Conservation (phyloP, 1,140 invertebrate genomes). For the Lamellibrachia luymesi region DNA sequence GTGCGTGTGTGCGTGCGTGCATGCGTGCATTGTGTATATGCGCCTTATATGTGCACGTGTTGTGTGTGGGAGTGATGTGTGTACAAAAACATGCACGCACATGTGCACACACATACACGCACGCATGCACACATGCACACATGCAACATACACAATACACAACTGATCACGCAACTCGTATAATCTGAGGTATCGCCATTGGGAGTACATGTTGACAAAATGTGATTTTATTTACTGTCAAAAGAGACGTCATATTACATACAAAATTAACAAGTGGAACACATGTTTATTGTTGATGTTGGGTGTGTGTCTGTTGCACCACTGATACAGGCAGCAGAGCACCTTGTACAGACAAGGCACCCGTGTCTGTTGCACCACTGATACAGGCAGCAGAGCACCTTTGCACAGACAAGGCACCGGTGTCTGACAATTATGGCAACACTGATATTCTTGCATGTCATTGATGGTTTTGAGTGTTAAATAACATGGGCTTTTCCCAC, state of each 20-base stretch:
- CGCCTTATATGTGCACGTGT: neutral
- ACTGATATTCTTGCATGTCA: neutral
- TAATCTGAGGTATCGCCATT: neutral
- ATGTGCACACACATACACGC: constrained; percentile 3
- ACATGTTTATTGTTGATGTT: neutral
- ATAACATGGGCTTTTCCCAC: neutral
- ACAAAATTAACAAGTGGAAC: neutral
- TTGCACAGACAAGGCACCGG: neutral
- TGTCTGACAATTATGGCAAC: neutral
- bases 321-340: neutral
- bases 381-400: neutral
- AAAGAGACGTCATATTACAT: neutral
- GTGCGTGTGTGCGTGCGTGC: neutral
- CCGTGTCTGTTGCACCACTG: neutral
- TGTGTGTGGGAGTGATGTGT: neutral
- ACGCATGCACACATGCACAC: neutral
- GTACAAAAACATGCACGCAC: neutral
- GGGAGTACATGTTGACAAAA: neutral
- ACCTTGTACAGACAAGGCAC: neutral
- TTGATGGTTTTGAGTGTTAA: neutral
- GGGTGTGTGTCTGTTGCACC: neutral
- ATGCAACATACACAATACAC: neutral
- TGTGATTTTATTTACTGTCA: neutral
- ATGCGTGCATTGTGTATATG: neutral
- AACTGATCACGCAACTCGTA: neutral